Evolutionary conservation across 2,888 invertebrate species (phyloP).

Genomic region (Stenodera caucasica): DNA sequence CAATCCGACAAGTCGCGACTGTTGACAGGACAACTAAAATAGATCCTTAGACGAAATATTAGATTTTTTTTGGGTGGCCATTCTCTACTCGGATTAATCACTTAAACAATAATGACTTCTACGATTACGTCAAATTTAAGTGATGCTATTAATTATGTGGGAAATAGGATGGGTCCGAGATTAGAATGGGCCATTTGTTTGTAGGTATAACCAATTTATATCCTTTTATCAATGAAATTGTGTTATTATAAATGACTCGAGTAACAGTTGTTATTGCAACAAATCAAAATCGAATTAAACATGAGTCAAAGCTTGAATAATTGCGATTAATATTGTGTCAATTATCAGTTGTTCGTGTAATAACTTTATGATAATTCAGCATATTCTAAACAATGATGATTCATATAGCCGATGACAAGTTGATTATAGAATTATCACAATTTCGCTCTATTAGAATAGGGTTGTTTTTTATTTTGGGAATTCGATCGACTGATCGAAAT

Average conservation of each 20-base stretch:
- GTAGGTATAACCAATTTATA: no score
- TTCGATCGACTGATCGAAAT: no score
- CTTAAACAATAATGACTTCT: conserved; percentile 15
- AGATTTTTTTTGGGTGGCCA: conserved; percentile 20
- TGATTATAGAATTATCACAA: background rate
- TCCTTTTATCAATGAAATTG: background rate
- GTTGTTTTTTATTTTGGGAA: no score
- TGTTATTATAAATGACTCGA: background rate
- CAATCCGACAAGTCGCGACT: background rate
- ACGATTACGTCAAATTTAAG: conserved; percentile 22
- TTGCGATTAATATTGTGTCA: background rate
- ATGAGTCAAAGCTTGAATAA: background rate
- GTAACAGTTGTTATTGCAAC: background rate
- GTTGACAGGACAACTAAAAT: conserved; percentile 15
- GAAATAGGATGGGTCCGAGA: no score
- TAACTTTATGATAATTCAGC: background rate
- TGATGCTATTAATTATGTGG: conserved; percentile 17
- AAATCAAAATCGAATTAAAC: background rate
- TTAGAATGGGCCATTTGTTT: no score
- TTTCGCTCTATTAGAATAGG: no score
- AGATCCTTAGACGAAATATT: conserved; percentile 7
- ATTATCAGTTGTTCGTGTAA: background rate
- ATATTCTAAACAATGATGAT: background rate
- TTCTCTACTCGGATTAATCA: conserved; percentile 16
- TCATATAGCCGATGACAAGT: background rate